Evolutionary conservation across 1,140 invertebrate genomes (phyloP).

Genomic region (Eciton burchellii): DNA sequence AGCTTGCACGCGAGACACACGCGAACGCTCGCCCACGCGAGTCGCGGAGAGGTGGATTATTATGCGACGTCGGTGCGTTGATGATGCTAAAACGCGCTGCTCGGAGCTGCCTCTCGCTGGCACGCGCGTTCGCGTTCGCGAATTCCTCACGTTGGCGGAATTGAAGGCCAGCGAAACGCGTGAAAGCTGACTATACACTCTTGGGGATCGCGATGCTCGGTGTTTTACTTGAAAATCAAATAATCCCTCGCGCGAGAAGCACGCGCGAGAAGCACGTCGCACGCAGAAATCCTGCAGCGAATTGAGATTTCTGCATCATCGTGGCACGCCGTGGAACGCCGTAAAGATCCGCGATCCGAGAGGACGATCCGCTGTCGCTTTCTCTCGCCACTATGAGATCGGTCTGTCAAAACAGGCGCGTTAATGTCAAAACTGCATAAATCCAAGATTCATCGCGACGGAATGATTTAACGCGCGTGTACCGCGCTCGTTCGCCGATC

Average conservation of each 20-base stretch:
- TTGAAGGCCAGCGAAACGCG: too few relatives aligned
- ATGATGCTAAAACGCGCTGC: background rate
- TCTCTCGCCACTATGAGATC: conserved; percentile 32
- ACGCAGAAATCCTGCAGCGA: background rate
- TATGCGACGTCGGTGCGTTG: conserved; percentile 37
- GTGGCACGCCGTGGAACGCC: background rate
- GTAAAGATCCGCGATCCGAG: background rate
- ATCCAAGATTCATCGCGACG: conserved; percentile 30
- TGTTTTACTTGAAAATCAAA: too few relatives aligned
- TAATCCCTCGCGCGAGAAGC: too few relatives aligned
- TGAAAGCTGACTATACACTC: too few relatives aligned
- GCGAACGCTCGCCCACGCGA: conserved; percentile 48
- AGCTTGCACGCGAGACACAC: conserved; percentile 56
- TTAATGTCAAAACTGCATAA: conserved; percentile 35
- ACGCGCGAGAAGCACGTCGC: too few relatives aligned
- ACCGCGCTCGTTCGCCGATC: conserved; percentile 27
- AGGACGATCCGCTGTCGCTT: conserved; percentile 28
- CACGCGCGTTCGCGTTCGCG: too few relatives aligned
- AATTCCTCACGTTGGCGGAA: too few relatives aligned
- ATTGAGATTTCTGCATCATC: conserved; percentile 35
- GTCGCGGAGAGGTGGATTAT: conserved; percentile 15
- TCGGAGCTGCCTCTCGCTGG: too few relatives aligned
- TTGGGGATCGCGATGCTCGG: background rate
- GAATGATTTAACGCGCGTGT: conserved; percentile 27
- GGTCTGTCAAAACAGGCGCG: conserved; percentile 35